Base-by-base conservation (phyloP, 2,797 vertebrate species). In the Bradypodion ventrale region DNA sequence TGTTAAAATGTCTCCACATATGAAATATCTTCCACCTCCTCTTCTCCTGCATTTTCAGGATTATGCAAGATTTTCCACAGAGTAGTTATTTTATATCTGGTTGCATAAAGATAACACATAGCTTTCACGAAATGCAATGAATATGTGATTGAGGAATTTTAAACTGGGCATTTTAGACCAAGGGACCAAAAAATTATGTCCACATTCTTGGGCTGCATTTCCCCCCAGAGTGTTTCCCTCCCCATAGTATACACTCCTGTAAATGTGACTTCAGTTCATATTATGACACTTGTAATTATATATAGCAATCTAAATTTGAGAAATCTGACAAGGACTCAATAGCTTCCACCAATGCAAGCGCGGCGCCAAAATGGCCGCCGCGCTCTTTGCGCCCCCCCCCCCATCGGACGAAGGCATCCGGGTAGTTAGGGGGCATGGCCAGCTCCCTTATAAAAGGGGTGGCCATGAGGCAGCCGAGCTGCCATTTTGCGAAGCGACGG, bases 241-340 rank as follows among this genome's bases (percentile, higher is more conserved):
- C 37, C 46, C 35, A 69, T 23, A 13, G 29, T n/a, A n/a, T n/a
- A n/a, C n/a, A 44, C 6, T 69, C 27, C 42, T 75, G 27, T 59
- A 23, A 23, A 65, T 68, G 73, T 89, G 76, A 78, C 82, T 93
- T 86, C 0, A 0, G 78, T 83, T 94, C 56, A 3, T 92, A 91
- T 89, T 94, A 84, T 94, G 93, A 93, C 90, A 95, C 78, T 87
- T 90, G 75, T 90, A 92, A 94, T 86, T 93, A 84, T 89, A 86
- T 83, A 87, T 89, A 81, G 73, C 76, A 91, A 87, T 93, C 88
- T 84, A 93, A 89, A 90, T 79, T 93, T 93, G 81, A 91, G 93
- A 93, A 89, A 87, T 62, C 63, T 91, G 88, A 91, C 85, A 92
- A 62, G 75, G 49, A 78, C 89, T 87, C 82, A 89, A 0, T 85